Evolutionary conservation across 2,113 vertebrate genomes (phyloP).

Genomic region (Peromyscus leucopus): DNA sequence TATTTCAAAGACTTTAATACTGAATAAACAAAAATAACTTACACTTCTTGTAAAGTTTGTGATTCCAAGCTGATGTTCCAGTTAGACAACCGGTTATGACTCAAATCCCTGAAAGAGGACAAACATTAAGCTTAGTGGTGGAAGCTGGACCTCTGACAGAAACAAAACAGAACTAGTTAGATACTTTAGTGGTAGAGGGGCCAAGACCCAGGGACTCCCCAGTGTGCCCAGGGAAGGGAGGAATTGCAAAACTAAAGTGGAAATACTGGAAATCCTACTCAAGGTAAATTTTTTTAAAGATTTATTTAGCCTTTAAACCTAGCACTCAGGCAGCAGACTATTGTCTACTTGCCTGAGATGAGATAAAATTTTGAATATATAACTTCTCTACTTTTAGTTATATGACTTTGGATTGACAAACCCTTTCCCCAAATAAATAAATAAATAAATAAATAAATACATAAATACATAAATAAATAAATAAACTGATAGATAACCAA

Average conservation of each 20-base stretch:
- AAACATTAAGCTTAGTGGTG: constrained; percentile 47
- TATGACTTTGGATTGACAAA: constrained; percentile 45
- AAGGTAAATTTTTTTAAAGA: neutral
- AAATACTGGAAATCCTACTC: neutral
- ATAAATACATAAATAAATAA: neutral
- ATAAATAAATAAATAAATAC: too few relatives aligned
- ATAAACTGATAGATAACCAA: neutral
- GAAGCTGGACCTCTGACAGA: neutral
- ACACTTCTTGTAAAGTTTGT: constrained; percentile 90
- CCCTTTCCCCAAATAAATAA: neutral
- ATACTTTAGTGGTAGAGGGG: neutral
- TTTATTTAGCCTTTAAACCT: neutral
- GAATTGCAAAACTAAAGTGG: neutral
- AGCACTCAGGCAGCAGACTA: neutral
- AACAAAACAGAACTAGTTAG: neutral
- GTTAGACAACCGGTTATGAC: constrained; percentile 89
- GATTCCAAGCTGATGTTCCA: constrained; percentile 87
- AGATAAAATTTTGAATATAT: constrained; percentile 51
- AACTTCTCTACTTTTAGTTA: neutral
- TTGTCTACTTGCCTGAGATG: constrained; percentile 9
- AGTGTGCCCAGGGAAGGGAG: neutral
- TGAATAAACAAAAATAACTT: constrained; percentile 83
- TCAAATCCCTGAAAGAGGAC: constrained; percentile 87
- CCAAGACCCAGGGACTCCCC: neutral
- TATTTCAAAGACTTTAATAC: constrained; percentile 46